phyloP scores from a whole-genome alignment of 2,113 vertebrate genomes.

The Sinocyclocheilus maitianheensis region DNA sequence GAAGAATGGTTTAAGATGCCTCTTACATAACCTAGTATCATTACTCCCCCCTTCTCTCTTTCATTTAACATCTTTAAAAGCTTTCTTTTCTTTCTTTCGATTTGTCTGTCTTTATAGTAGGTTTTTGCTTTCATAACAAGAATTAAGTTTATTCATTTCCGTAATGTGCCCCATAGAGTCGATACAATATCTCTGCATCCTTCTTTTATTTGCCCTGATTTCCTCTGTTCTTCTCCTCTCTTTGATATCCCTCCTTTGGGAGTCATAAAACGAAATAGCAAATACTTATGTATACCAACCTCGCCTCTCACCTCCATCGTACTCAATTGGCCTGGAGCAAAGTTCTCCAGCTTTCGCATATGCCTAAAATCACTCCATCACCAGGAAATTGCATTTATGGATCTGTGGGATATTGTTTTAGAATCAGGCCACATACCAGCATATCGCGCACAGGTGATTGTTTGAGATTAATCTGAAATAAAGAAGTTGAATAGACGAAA shows the following conservation, averaged over 20 bases:
- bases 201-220: conserved; percentile 46
- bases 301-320: conserved; percentile 8
- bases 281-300: conserved; percentile 57
- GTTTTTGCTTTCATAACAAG: conserved; percentile 4
- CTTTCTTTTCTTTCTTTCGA: neutral
- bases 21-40: neutral
- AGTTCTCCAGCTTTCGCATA: conserved; percentile 56
- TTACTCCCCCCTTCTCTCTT: neutral
- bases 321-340: conserved; percentile 56
- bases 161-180: conserved; percentile 29
- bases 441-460: conserved; percentile 33
- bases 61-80: neutral
- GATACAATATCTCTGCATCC: conserved; percentile 50
- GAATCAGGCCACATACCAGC: conserved; percentile 57
- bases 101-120: neutral
- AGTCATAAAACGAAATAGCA: conserved; percentile 60
- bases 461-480: conserved; percentile 49
- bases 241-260: conserved; percentile 58
- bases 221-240: conserved; percentile 43
- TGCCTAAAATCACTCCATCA: conserved; percentile 53
- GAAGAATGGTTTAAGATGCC: conserved; percentile 7
- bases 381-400: conserved; percentile 59
- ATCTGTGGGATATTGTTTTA: conserved; percentile 62
- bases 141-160: conserved; percentile 28
- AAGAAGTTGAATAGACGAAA: conserved; percentile 36